Evolutionary conservation across 2,888 invertebrate genomes (phyloP).

Genomic region (Magallana nippona): DNA sequence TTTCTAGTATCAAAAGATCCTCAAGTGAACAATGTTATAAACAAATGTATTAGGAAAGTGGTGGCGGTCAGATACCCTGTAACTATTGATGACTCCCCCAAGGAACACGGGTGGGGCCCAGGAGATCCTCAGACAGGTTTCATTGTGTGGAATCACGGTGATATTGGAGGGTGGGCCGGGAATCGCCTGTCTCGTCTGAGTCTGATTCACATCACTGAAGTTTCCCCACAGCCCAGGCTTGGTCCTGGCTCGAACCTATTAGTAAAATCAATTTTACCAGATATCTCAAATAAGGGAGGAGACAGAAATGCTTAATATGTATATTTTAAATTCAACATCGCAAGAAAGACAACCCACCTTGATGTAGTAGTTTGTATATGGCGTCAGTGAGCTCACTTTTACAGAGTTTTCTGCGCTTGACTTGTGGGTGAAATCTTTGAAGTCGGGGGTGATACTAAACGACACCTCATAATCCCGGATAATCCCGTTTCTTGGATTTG

Average conservation of each 20-base stretch:
- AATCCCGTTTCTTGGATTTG: constrained; percentile 68
- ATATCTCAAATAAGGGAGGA: background rate
- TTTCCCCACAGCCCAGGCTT: constrained; percentile 63
- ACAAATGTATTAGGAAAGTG: background rate
- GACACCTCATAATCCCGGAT: constrained; percentile 63
- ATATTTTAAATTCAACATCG: background rate
- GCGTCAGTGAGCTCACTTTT: constrained; percentile 57
- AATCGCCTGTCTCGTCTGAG: constrained; percentile 77
- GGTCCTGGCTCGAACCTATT: constrained; percentile 72
- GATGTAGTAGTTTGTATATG: constrained; percentile 65
- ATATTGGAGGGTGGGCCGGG: constrained; percentile 86
- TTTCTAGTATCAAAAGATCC: too few species aligned
- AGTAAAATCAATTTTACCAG: background rate
- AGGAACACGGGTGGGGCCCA: constrained; percentile 54
- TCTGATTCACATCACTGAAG: constrained; percentile 51
- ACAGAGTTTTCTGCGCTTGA: constrained; percentile 37
- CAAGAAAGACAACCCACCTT: constrained; percentile 58
- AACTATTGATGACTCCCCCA: constrained; percentile 51
- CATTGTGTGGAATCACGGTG: constrained; percentile 50
- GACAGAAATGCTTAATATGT: too few species aligned
- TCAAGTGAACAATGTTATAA: background rate
- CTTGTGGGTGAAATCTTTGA: constrained; percentile 50
- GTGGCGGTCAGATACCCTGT: constrained; percentile 50
- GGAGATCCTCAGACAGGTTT: constrained; percentile 54
- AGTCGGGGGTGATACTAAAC: constrained; percentile 56